Percentiles rank a stretch among this genome's conserved stretches.
These are phyloP conservation scores for Rosalia funebris DNA, from an alignment of 2,888 invertebrate genomes.

Conservation along the genomic window DNA sequence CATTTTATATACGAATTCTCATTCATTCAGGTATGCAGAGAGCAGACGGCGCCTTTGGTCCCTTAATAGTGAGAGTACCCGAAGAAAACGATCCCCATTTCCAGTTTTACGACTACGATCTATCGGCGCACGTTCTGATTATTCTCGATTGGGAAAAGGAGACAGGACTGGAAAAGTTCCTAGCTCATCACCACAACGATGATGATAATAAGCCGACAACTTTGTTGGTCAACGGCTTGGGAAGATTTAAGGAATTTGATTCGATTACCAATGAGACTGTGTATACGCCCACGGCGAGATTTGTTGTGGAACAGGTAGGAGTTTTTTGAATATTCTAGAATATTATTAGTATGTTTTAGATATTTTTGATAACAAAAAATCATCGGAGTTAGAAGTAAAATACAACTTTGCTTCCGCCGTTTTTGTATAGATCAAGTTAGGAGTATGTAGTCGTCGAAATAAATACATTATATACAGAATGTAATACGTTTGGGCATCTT, in stretches of 20 bases:
- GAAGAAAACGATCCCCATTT: conserved; percentile 72
- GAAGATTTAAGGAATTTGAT: conserved; percentile 67
- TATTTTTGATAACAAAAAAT: too few relatives aligned
- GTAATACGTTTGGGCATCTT: too few relatives aligned
- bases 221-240: conserved; percentile 84
- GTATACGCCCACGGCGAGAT: conserved; percentile 72
- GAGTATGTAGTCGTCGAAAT: too few relatives aligned
- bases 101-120: conserved; percentile 81
- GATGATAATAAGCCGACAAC: conserved; percentile 86
- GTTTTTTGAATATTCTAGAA: too few relatives aligned
- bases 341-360: too few relatives aligned
- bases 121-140: conserved; percentile 78
- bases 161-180: conserved; percentile 77
- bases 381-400: too few relatives aligned
- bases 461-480: too few relatives aligned
- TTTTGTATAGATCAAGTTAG: too few relatives aligned
- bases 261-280: conserved; percentile 54
- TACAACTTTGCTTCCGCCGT: too few relatives aligned
- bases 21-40: conserved; percentile 84
- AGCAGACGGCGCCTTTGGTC: conserved; percentile 85
- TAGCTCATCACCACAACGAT: conserved; percentile 84
- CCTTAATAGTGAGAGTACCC: conserved; percentile 78
- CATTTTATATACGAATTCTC: too few relatives aligned
- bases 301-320: conserved; percentile 75
- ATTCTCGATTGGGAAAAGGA: conserved; percentile 87